Base-by-base conservation (phyloP, 92 coral and sea anemone genomes). In the Anthopleura xanthogrammica region DNA sequence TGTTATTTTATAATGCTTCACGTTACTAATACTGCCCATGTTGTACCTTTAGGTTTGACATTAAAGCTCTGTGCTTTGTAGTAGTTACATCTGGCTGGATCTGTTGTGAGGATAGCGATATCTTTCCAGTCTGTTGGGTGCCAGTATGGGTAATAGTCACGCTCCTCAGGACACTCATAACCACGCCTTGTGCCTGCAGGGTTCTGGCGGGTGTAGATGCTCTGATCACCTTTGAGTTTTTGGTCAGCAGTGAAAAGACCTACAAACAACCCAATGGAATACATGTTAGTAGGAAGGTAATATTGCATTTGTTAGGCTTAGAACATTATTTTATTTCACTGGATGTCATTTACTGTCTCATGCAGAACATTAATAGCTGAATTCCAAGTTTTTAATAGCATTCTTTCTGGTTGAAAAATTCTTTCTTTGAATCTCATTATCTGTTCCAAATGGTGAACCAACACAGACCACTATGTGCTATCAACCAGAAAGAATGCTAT, bases 161-260 rank as follows among this genome's bases (percentile, higher is more conserved):
- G 83, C 85, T 96, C 99, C 80, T 96, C 99, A 9, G 99, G 98
- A 66, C 99, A 96, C 83, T 96, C 99, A 55, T 94, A 96, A 19
- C 99, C 99, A 83, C 93, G 91, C 39, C 96, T 90, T 46, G 93
- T 90, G 12, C 99, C 99, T 55, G 90, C 91, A 52, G 99, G 90
- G 64, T 96, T 96, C 89, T 96, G 99, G 41, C 99, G 92, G 43
- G 99, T 96, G 83, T 90, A 92, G 64, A 86, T 92, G 36, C 95
- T 90, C 77, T 85, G 84, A 16, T 90, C 83, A 2, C 93, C 92
- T 23, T 88, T 87, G 2, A 94, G 92, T 57, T 89, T 85, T 85
- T 96, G 99, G 72, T 96, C 99, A 48, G 99, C 99, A n/a, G 99
- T 96, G 75, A 96, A 96, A 78, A 96, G 79, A 17, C 99, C 99